Base-by-base conservation (phyloP, 2,113 vertebrate genomes). In the Indicator indicator region DNA sequence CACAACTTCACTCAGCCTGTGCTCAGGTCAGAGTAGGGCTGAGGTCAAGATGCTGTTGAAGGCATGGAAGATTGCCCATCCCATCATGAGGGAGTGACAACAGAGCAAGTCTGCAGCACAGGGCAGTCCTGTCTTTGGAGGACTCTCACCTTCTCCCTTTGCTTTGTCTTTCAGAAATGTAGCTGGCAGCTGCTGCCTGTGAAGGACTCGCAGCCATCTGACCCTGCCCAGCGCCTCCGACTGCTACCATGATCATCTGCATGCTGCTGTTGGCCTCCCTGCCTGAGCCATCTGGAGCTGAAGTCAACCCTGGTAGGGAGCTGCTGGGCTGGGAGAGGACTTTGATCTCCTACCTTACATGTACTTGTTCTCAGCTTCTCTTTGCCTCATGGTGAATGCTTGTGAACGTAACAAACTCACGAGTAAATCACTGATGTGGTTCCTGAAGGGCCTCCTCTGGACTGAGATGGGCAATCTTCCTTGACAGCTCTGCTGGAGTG, bases 201-300 rank as follows among this genome's bases (percentile, higher is more conserved):
- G 92, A 91, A 95, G 90, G 89, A 95, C 74, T 89, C 12, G 7
- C 88, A 83, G 70, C 68, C 80, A 12, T 88, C 94, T 86, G 97
- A 97, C 97, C 97, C 95, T 76, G 97, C 9, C 5, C 86, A 60
- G 78, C 11, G 1, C 67, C 63, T 80, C 65, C 28, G 79, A 76
- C 81, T 95, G 97, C 98, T 98, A 98, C 97, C 97, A 99, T 99
- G 99, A 98, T 98, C 97, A 97, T 98, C 97, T 98, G 98, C 97
- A 96, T 98, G 97, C 97, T 99, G 92, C 98, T 99, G 97, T 91
- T 97, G 93, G 93, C 93, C 79, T 92, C 98, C 89, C 96, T 99
- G 94, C 98, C 97, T 52, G 94, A 98, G 84, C 95, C 97, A 59
- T 95, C 98, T 86, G 93, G 92, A 11, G 72, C 98, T 12, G 98